Percentiles rank a stretch among this genome's conserved stretches.
phyloP scores from a whole-genome alignment of 2,888 invertebrate species.

The Cacoxenus indagator region DNA sequence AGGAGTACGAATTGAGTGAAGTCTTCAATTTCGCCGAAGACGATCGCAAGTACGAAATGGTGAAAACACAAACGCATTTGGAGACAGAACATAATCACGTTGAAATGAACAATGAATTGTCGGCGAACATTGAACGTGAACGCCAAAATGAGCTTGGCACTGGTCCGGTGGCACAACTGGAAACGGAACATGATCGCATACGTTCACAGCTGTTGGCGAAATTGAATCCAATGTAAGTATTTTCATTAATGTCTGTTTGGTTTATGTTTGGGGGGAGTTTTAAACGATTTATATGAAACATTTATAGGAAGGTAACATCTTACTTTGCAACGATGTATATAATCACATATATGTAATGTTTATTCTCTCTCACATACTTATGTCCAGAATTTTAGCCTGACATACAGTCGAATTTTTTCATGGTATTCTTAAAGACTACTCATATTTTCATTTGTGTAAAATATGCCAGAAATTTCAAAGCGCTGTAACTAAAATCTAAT shows the following conservation, averaged over 20 bases:
- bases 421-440: too few species aligned
- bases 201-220: conserved; percentile 68
- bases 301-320: conserved; percentile 11
- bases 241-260: neutral
- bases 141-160: conserved; percentile 74
- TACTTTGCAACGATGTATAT: too few species aligned
- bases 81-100: conserved; percentile 72
- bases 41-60: conserved; percentile 81
- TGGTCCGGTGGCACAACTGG: conserved; percentile 60
- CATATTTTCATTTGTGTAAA: too few species aligned
- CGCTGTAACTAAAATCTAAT: too few species aligned
- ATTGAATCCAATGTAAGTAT: conserved; percentile 70
- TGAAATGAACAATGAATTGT: conserved; percentile 81
- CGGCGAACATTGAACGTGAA: conserved; percentile 85
- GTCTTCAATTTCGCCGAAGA: conserved; percentile 88
- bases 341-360: too few species aligned
- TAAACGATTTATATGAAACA: too few species aligned
- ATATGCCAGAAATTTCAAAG: too few species aligned
- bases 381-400: too few species aligned
- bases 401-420: too few species aligned
- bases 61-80: conserved; percentile 71
- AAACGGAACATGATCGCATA: conserved; percentile 72
- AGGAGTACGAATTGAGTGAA: conserved; percentile 89
- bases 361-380: too few species aligned
- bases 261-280: neutral